A percentile compares a stretch with the other conserved stretches of the same genome.
phyloP scores from a whole-genome alignment of 2,113 vertebrate species.

The rat (Rattus norvegicus) region GRCr8 NC_086037.1:37193001-37193500 shows the following conservation, averaged over 20 bases:
- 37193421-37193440: background rate
- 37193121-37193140: background rate
- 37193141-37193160: background rate
- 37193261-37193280: background rate
- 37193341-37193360: background rate
- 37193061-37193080: background rate
- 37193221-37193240: background rate
- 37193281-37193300: background rate
- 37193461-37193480: background rate
- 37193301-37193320: background rate
- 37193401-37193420: background rate
- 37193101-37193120: background rate
- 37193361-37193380: background rate
- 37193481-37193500: background rate
- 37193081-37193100: background rate
- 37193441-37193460: background rate
- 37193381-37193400: background rate
- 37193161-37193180: background rate
- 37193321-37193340: background rate
- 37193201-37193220: background rate
- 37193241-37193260: background rate
- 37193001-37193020: background rate
- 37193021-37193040: background rate
- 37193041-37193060: background rate
- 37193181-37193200: background rate